phyloP scores from a whole-genome alignment of 2,113 vertebrate species.

The Channa maculata region DNA sequence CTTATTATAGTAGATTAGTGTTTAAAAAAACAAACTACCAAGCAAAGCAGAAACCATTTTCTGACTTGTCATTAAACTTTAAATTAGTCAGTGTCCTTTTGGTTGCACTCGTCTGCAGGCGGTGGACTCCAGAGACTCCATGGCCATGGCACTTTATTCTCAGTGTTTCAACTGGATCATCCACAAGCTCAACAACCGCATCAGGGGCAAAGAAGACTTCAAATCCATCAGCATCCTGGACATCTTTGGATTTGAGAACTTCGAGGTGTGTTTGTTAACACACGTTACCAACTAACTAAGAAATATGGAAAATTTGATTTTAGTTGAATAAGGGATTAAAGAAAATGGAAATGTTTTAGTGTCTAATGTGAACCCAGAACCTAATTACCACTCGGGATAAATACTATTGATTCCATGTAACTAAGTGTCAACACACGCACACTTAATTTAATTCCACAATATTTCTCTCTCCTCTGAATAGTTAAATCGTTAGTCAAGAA shows the following conservation, averaged over 20 bases:
- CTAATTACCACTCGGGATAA: not conserved
- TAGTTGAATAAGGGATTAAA: too few relatives aligned
- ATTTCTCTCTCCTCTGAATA: not conserved
- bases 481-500: constrained; percentile 6
- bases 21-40: too few relatives aligned
- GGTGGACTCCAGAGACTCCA: constrained; percentile 94
- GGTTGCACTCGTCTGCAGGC: constrained; percentile 81
- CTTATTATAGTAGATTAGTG: too few relatives aligned
- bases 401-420: not conserved
- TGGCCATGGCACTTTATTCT: constrained; percentile 98
- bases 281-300: too few relatives aligned
- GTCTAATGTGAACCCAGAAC: too few relatives aligned
- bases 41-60: too few relatives aligned
- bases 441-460: not conserved
- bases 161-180: constrained; percentile 98
- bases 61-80: too few relatives aligned
- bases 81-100: too few relatives aligned
- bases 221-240: constrained; percentile 95
- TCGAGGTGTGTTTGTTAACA: constrained; percentile 85
- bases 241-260: constrained; percentile 99
- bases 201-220: constrained; percentile 93
- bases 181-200: constrained; percentile 91
- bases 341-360: too few relatives aligned
- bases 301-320: too few relatives aligned
- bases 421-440: too few relatives aligned